phyloP scores from a whole-genome alignment of 2,113 vertebrate species.

The Sylvia atricapilla region DNA sequence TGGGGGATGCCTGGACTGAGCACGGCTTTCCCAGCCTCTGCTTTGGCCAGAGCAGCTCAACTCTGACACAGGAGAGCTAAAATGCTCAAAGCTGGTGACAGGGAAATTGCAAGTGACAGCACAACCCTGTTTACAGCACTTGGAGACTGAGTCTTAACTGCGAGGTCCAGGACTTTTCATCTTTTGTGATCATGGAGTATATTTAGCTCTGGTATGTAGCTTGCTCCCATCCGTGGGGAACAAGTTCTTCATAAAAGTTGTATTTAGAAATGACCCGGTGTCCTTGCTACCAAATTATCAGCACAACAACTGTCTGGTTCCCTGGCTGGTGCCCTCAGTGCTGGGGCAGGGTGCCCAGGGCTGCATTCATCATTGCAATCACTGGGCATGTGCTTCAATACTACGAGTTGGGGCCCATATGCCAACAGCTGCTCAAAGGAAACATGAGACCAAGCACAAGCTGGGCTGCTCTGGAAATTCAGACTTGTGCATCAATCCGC shows the following conservation, averaged over 20 bases:
- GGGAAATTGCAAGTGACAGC: not conserved
- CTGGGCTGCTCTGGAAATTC: not conserved
- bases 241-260: slow-evolving; percentile 33
- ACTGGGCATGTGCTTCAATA: slow-evolving; percentile 8
- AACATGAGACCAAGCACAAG: slow-evolving; percentile 9
- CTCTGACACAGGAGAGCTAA: not conserved
- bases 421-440: slow-evolving; percentile 21
- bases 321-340: not conserved
- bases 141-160: slow-evolving; percentile 2
- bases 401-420: not conserved
- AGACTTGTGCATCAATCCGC: not conserved
- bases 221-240: slow-evolving; percentile 36
- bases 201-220: slow-evolving; percentile 59
- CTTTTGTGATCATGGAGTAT: slow-evolving; percentile 56
- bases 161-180: not conserved
- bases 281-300: slow-evolving; percentile 67
- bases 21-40: not conserved
- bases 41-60: not conserved
- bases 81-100: not conserved
- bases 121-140: not conserved
- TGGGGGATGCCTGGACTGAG: not conserved
- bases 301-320: slow-evolving; percentile 45
- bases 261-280: slow-evolving; percentile 58
- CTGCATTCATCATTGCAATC: not conserved
- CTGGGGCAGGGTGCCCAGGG: not conserved